Conservation (phyloP, 2,888 invertebrate genomes). For the Polietes domitor region DNA sequence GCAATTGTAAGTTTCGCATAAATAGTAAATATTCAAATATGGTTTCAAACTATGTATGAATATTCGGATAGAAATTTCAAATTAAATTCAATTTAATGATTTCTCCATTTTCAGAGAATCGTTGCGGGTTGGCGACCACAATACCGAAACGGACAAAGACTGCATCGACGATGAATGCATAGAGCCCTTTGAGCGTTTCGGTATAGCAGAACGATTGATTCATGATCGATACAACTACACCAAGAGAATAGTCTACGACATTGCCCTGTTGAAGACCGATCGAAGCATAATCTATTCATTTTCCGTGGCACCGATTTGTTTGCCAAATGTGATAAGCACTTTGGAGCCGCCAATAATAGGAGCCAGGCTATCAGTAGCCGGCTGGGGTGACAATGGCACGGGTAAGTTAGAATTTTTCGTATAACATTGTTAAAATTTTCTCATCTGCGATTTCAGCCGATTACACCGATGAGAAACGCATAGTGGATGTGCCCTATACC, state of each 20-base stretch:
- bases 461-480: constrained; percentile 59
- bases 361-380: constrained; percentile 81
- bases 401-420: constrained; percentile 71
- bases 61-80: too few species aligned
- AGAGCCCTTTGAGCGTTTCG: too few species aligned
- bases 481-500: constrained; percentile 64
- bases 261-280: constrained; percentile 85
- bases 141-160: too few species aligned
- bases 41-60: too few species aligned
- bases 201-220: constrained; percentile 81
- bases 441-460: constrained; percentile 34
- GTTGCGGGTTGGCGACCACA: too few species aligned
- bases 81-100: too few species aligned
- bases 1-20: constrained; percentile 82
- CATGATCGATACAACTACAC: constrained; percentile 81
- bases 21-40: too few species aligned
- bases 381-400: constrained; percentile 83
- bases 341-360: constrained; percentile 39
- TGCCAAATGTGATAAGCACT: constrained; percentile 78
- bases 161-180: background rate
- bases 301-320: constrained; percentile 83
- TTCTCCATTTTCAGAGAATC: too few species aligned
- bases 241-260: constrained; percentile 85
- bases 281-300: constrained; percentile 82
- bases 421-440: background rate